A percentile compares a stretch with the other conserved stretches of the same genome.
These are phyloP conservation scores for Cyaniris semiargus DNA, from an alignment of 2,888 invertebrate genomes.

Conservation along the genomic window DNA sequence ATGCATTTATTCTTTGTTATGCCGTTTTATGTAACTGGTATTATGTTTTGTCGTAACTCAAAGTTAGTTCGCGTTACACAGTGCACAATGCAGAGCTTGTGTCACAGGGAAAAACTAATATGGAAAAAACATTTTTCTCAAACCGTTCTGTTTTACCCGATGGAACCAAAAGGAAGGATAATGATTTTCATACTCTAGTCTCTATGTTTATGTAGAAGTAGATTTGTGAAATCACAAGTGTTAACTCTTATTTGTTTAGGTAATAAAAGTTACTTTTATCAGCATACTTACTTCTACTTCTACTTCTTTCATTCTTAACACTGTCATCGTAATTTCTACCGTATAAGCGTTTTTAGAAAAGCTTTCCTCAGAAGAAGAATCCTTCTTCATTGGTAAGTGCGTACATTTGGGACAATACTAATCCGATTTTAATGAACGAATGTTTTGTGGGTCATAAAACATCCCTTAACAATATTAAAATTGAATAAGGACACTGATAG, in stretches of 20 bases:
- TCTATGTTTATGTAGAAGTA: too few relatives aligned
- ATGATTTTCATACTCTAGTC: neutral
- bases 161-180: neutral
- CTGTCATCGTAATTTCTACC: too few relatives aligned
- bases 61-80: slow-evolving; percentile 1
- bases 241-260: neutral
- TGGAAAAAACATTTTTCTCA: slow-evolving; percentile 1
- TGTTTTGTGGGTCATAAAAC: too few relatives aligned
- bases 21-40: slow-evolving; percentile 10
- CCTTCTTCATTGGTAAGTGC: neutral
- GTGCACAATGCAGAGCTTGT: slow-evolving; percentile 24
- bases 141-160: neutral
- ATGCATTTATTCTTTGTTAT: slow-evolving; percentile 14
- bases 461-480: neutral
- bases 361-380: neutral
- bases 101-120: slow-evolving; percentile 8
- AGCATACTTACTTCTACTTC: too few relatives aligned
- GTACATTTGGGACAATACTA: too few relatives aligned
- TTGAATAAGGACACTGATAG: neutral
- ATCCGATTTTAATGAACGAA: too few relatives aligned
- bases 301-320: too few relatives aligned
- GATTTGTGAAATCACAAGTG: neutral
- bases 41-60: slow-evolving; percentile 24
- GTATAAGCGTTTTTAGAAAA: neutral
- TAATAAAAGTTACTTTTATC: neutral